phyloP scores from a whole-genome alignment of 1,140 invertebrate genomes.

The Camponotus vicinus region DNA sequence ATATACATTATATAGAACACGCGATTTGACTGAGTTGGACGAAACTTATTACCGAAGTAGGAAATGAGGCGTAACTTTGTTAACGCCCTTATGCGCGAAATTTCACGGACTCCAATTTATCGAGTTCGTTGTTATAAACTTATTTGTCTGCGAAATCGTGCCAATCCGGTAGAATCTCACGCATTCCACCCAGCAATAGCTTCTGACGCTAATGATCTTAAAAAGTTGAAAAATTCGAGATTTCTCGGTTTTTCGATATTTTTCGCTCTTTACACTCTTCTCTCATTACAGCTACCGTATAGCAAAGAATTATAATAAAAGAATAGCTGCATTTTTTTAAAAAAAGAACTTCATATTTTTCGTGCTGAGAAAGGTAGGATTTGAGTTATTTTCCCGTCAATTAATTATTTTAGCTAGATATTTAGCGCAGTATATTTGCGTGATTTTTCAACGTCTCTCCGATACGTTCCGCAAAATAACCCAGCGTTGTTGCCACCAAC shows the following conservation, averaged over 20 bases:
- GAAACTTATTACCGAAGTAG: slow-evolving; percentile 58
- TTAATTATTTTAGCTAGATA: background rate
- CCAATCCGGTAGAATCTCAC: slow-evolving; percentile 17
- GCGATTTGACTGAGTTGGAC: slow-evolving; percentile 46
- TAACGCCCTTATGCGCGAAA: slow-evolving; percentile 52
- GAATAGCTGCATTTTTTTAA: background rate
- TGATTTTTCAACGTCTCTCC: background rate
- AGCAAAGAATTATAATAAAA: background rate
- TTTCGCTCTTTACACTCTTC: background rate
- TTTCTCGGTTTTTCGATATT: background rate
- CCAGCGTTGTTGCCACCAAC: background rate
- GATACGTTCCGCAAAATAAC: slow-evolving; percentile 41
- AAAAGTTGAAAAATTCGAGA: slow-evolving; percentile 11
- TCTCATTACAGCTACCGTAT: background rate
- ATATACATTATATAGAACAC: too few species aligned
- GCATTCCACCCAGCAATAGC: background rate
- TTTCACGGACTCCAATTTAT: slow-evolving; percentile 53
- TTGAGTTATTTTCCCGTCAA: background rate
- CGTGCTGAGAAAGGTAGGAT: background rate
- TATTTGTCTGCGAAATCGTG: slow-evolving; percentile 35
- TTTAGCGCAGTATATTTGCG: background rate
- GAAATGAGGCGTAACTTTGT: slow-evolving; percentile 57
- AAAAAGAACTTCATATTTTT: background rate
- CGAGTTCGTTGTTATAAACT: slow-evolving; percentile 51
- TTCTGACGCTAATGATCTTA: slow-evolving; percentile 18